Evolutionary conservation across 2,797 vertebrate species (phyloP).

Genomic region (Erpetoichthys calabaricus): DNA sequence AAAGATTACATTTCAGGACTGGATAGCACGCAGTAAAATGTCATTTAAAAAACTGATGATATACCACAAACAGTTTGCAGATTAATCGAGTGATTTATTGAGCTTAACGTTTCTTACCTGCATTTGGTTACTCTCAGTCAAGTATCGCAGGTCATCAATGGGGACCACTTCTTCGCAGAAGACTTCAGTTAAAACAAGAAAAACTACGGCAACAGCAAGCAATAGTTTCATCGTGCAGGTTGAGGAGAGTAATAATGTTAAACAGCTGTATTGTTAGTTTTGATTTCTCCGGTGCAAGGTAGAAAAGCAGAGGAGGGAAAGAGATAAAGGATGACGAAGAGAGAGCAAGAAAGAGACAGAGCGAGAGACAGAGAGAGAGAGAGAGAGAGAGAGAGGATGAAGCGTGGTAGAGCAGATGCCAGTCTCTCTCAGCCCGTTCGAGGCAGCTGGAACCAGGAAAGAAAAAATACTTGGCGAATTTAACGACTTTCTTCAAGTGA

Average conservation of each 20-base stretch:
- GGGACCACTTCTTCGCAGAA: slow-evolving; percentile 49
- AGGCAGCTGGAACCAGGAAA: background rate
- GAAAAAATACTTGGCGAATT: background rate
- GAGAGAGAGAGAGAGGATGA: background rate
- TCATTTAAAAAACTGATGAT: no score
- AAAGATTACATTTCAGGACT: no score
- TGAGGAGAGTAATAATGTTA: slow-evolving; percentile 11
- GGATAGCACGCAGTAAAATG: no score
- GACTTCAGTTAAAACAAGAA: slow-evolving; percentile 47
- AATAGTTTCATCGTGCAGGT: slow-evolving; percentile 57
- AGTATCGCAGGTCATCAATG: slow-evolving; percentile 64
- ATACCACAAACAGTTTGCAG: no score
- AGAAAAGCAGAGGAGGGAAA: no score
- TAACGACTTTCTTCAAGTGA: background rate
- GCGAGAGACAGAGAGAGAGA: background rate
- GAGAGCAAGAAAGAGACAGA: background rate
- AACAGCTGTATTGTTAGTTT: background rate
- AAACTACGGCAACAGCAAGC: slow-evolving; percentile 48
- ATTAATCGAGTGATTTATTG: no score
- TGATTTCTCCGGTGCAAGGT: background rate
- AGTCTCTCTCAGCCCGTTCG: no score
- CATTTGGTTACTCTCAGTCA: slow-evolving; percentile 46
- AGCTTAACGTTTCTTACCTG: slow-evolving; percentile 51
- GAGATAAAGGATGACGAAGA: background rate
- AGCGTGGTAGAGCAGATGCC: background rate